Percentiles rank a stretch among this genome's conserved stretches.
Evolutionary conservation across 2,888 invertebrate species (phyloP).

Genomic region (Tenthredo livida): DNA sequence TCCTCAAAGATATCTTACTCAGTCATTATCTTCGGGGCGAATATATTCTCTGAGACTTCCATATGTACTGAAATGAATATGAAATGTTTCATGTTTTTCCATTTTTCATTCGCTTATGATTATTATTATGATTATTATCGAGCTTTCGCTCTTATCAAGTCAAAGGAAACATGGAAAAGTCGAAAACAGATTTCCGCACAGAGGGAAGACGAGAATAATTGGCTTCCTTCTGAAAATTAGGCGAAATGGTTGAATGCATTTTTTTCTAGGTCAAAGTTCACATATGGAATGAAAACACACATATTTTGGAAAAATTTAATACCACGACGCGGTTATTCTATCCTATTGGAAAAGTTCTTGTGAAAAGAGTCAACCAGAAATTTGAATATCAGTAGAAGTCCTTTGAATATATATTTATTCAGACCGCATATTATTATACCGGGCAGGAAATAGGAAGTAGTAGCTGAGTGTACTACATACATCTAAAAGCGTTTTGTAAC

Average conservation of each 20-base stretch:
- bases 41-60: background rate
- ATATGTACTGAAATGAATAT: no score
- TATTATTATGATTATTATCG: no score
- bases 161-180: background rate
- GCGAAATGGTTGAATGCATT: background rate
- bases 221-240: background rate
- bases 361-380: background rate
- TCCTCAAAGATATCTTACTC: background rate
- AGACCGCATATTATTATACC: background rate
- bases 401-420: constrained; percentile 22
- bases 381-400: background rate
- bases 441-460: background rate
- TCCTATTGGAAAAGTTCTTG: background rate
- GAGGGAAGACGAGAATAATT: background rate
- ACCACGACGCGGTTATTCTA: background rate
- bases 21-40: background rate
- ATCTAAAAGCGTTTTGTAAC: background rate
- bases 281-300: background rate
- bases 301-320: background rate
- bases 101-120: background rate
- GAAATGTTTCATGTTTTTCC: background rate
- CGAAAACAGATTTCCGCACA: background rate
- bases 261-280: background rate
- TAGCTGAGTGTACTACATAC: background rate
- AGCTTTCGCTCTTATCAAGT: background rate